Base-by-base conservation (phyloP, 2,888 invertebrate genomes). In the Drosophila maculinotata region DNA sequence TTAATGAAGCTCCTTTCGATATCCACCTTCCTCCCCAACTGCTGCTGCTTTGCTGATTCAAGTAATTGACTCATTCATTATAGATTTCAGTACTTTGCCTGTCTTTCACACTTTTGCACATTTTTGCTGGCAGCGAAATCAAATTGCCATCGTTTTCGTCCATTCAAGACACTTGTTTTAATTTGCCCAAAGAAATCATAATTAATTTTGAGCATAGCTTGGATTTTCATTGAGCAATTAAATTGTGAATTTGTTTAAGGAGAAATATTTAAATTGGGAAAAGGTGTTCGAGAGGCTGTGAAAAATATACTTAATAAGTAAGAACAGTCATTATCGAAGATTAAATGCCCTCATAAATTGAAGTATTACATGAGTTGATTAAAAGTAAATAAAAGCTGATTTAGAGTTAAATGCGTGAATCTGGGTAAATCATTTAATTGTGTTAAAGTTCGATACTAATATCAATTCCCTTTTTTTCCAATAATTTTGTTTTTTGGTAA, bases 51-150 rank as follows among this genome's bases (percentile, higher is more conserved):
- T 38, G 26, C 1, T 56, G 28, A 31, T 38, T 20, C 15, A 38
- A 41, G 41, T 64, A 63, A 72, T 69, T 75, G 70, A 58, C 31
- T 57, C 62, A 70, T 75, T 66, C 42, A 75, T 82, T 79, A 58
- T 35, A 30, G 39, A 75, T 63, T 54, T 52, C 10, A 33, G 38
- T 35, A 33, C 35, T 28, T 26, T 7, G 23, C 15, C 12, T n/a
- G 33, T 28, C 30, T 12, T 44, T 6, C 10, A 26, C 36, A 28
- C 30, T 51, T 58, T 66, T 58, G 28, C 26, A 36, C 48, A 49
- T 44, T 54, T 23, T 35, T 51, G 33, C 20, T 10, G 51, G 48
- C 48, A 35, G n/a, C 17, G 9, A 47, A 38, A 51, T 47, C 14
- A 42, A 76, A 70, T 76, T 69, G 51, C 48, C 65, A 35, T 39